These are phyloP conservation scores for Sebastiscus tertius DNA, from an alignment of 2,797 vertebrate genomes.

Conservation along the genomic window DNA sequence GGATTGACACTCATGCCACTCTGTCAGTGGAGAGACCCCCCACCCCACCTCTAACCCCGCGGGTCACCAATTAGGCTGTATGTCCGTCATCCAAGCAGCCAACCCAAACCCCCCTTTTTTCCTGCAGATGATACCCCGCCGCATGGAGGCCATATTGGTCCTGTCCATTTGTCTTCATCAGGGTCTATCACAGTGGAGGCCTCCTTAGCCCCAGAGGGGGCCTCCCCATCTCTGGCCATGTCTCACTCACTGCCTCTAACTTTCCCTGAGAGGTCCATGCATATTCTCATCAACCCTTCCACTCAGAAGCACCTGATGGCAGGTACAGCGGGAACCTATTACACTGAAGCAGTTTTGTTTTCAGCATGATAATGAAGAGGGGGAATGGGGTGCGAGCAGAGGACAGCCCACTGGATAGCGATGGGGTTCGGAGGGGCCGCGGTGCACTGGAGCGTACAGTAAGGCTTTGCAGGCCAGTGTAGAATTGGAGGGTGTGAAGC, in stretches of 20 bases:
- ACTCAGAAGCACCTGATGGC: constrained; percentile 58
- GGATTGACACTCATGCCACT: constrained; percentile 75
- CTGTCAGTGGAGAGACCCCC: constrained; percentile 53
- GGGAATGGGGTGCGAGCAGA: constrained; percentile 32
- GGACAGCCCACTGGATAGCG: constrained; percentile 42
- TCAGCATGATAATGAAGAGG: constrained; percentile 64
- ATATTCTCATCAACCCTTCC: constrained; percentile 64
- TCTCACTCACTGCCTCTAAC: constrained; percentile 64
- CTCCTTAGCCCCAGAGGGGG: constrained; percentile 56
- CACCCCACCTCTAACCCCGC: constrained; percentile 48
- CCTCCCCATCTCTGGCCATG: constrained; percentile 48
- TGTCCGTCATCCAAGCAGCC: constrained; percentile 58
- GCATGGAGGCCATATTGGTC: constrained; percentile 63
- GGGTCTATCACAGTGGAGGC: constrained; percentile 63
- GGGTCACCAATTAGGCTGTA: constrained; percentile 74
- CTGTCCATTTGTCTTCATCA: constrained; percentile 84
- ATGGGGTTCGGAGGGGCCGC: constrained; percentile 17
- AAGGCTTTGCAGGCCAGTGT: constrained; percentile 53
- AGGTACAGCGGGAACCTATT: constrained; percentile 63
- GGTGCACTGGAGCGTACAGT: constrained; percentile 67
- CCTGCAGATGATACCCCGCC: constrained; percentile 53
- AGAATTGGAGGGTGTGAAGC: constrained; percentile 67
- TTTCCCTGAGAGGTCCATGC: constrained; percentile 59
- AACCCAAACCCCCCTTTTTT: constrained; percentile 36
- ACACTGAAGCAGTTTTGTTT: constrained; percentile 56